Evolutionary conservation across 1,140 invertebrate species (phyloP).

Genomic region (Drosophila subpulchrella): DNA sequence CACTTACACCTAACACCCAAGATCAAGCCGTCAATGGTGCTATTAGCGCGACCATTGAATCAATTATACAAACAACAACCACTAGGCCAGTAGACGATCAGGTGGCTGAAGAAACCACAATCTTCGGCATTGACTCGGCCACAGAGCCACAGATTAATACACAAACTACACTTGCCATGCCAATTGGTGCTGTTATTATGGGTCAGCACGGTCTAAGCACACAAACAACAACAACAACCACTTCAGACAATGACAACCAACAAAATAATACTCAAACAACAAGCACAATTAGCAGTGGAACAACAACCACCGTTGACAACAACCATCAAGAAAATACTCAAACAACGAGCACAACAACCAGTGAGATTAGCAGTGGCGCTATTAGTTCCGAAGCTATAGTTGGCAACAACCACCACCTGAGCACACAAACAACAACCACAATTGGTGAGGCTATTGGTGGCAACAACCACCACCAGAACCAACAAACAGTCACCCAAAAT

Average conservation of each 20-base stretch:
- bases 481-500: constrained; percentile 11
- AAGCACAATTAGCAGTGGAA: constrained; percentile 8
- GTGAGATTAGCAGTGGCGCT: constrained; percentile 16
- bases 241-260: neutral
- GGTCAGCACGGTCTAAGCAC: constrained; percentile 22
- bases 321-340: constrained; percentile 4
- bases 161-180: constrained; percentile 9
- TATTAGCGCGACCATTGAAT: neutral
- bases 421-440: neutral
- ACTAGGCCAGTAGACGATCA: constrained; percentile 6
- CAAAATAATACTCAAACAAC: neutral
- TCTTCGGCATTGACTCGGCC: constrained; percentile 9
- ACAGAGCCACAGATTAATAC: constrained; percentile 3
- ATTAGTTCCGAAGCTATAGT: constrained; percentile 6
- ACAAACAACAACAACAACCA: constrained; percentile 6
- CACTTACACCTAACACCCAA: neutral
- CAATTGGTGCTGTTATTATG: constrained; percentile 36
- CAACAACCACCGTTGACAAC: neutral
- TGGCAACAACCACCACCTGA: constrained; percentile 1
- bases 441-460: neutral
- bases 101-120: constrained; percentile 21
- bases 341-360: neutral
- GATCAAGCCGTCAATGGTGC: constrained; percentile 5
- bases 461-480: neutral
- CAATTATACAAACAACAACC: constrained; percentile 11